Evolutionary conservation across 2,113 vertebrate genomes (phyloP).

Genomic region (Pelodiscus sinensis): DNA sequence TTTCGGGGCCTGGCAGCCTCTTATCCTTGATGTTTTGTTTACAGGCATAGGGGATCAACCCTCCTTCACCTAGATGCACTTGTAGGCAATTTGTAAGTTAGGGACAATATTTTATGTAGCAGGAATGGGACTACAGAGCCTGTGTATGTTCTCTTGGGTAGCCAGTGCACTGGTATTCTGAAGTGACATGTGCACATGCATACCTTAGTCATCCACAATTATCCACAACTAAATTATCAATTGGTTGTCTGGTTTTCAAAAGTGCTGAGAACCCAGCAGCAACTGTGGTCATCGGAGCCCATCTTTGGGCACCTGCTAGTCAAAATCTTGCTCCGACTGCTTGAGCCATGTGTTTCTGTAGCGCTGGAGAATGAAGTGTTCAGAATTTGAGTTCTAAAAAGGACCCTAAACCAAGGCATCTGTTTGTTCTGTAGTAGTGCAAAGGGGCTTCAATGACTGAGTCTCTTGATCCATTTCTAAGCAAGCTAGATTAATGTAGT

Average conservation of each 20-base stretch:
- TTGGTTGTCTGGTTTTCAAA: background rate
- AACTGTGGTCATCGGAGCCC: slow-evolving; percentile 1
- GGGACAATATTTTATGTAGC: background rate
- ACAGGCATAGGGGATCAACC: background rate
- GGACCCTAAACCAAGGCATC: slow-evolving; percentile 24
- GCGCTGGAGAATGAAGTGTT: background rate
- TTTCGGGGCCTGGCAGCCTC: background rate
- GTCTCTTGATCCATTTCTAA: slow-evolving; percentile 5
- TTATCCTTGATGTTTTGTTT: background rate
- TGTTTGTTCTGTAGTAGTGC: background rate
- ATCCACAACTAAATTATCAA: background rate
- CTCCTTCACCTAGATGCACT: background rate
- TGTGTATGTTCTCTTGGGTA: slow-evolving; percentile 4
- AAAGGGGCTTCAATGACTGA: background rate
- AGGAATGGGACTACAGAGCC: background rate
- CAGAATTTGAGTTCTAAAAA: background rate
- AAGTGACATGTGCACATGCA: background rate
- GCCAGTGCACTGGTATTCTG: background rate
- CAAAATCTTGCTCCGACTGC: slow-evolving; percentile 28
- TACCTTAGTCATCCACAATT: too few relatives aligned
- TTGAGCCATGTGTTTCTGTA: slow-evolving; percentile 17
- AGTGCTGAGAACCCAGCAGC: background rate
- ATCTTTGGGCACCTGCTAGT: background rate
- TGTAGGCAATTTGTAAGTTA: background rate
- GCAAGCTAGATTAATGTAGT: slow-evolving; percentile 23